phyloP scores from a whole-genome alignment of 2,888 invertebrate genomes.

The Tineola bisselliella region DNA sequence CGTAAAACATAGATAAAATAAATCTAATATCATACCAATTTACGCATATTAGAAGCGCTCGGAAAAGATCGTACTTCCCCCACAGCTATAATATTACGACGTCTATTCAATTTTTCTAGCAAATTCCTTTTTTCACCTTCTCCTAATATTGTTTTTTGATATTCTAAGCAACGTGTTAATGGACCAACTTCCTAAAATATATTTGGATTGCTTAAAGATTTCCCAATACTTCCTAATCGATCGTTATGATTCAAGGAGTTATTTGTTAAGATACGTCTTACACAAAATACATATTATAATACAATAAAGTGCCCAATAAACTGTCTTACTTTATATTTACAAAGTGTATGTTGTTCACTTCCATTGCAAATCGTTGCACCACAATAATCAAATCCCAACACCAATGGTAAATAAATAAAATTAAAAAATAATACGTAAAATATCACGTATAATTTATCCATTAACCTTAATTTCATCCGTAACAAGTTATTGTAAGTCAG shows the following conservation, averaged over 20 bases:
- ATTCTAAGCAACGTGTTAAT: conserved; percentile 34
- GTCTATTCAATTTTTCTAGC: conserved; percentile 46
- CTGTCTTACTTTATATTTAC: conserved; percentile 35
- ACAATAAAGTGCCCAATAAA: not conserved
- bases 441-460: not conserved
- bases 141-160: conserved; percentile 34
- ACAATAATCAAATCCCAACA: conserved; percentile 24
- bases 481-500: not conserved
- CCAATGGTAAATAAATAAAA: not conserved
- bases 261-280: no score
- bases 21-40: conserved; percentile 36
- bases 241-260: no score
- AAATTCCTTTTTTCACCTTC: conserved; percentile 34
- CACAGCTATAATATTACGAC: conserved; percentile 48
- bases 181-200: conserved; percentile 28
- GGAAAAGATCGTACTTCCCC: conserved; percentile 49
- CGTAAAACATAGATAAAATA: not conserved
- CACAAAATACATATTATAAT: not conserved
- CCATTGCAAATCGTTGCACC: conserved; percentile 30
- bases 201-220: no score
- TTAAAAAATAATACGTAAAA: not conserved
- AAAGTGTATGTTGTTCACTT: conserved; percentile 36
- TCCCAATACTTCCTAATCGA: no score
- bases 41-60: conserved; percentile 42
- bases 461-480: not conserved